These are phyloP conservation scores for Spermophilus dauricus DNA, from an alignment of 2,113 vertebrate species.

Conservation along the genomic window DNA sequence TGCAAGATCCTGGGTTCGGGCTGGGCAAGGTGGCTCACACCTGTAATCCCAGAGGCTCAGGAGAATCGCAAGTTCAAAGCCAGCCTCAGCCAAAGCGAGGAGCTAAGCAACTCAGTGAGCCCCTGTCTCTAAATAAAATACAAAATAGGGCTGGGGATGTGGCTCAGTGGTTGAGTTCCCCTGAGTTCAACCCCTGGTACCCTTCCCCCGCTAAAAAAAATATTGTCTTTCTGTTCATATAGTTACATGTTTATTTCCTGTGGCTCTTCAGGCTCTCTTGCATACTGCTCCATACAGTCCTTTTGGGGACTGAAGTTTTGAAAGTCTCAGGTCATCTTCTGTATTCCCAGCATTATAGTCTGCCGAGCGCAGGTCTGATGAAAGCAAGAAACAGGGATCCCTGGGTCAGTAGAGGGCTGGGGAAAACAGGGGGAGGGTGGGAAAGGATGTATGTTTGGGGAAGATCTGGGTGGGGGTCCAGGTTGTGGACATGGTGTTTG, in stretches of 20 bases:
- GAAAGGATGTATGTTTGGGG: constrained; percentile 65
- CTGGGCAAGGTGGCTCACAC: too few species aligned
- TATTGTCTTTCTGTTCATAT: neutral
- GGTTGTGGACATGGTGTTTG: neutral
- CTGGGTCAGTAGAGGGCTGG: neutral
- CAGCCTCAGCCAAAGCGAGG: too few species aligned
- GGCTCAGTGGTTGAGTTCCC: too few species aligned
- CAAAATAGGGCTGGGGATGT: too few species aligned
- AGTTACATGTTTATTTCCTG: neutral
- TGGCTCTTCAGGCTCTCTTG: neutral
- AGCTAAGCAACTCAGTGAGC: too few species aligned
- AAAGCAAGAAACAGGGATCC: neutral
- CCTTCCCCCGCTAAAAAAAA: too few species aligned
- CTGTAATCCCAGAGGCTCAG: too few species aligned
- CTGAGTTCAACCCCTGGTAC: too few species aligned
- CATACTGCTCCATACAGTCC: neutral
- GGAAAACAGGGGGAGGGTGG: neutral
- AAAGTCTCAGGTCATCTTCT: neutral
- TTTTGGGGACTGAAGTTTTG: neutral
- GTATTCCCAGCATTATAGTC: neutral
- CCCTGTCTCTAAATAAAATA: too few species aligned
- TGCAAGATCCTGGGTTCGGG: neutral
- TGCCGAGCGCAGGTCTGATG: neutral
- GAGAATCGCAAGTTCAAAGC: too few species aligned
- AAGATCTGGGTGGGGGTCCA: neutral